Evolutionary conservation across 2,797 vertebrate genomes (phyloP).

Genomic region (Scarus forsteni): DNA sequence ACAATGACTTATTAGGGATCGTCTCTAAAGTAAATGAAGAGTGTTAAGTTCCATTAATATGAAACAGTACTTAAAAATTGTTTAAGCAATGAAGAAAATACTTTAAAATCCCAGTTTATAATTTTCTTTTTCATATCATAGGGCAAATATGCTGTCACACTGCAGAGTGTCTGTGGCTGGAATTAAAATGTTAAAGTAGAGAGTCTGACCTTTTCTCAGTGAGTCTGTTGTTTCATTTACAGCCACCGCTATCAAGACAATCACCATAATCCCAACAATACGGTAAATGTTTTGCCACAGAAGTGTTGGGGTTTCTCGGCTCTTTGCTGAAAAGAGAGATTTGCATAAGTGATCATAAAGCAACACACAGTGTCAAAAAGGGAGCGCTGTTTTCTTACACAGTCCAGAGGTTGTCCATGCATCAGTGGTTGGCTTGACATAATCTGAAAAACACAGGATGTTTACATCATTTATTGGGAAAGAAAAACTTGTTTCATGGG

Average conservation of each 20-base stretch:
- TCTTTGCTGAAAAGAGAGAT: neutral
- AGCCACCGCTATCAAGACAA: neutral
- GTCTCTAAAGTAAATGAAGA: too few relatives aligned
- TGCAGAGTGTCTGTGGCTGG: neutral
- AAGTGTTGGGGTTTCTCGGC: rapidly evolving
- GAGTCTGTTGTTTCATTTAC: rapidly evolving
- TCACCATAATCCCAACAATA: neutral
- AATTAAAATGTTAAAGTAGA: neutral
- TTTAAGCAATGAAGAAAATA: too few relatives aligned
- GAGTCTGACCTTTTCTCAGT: conserved; percentile 36
- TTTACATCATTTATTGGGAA: too few relatives aligned
- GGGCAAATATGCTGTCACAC: neutral
- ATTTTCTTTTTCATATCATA: too few relatives aligned
- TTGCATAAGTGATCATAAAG: neutral
- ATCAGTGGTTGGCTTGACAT: neutral
- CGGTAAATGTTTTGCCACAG: neutral
- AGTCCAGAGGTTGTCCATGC: neutral
- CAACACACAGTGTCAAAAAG: neutral
- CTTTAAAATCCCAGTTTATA: too few relatives aligned
- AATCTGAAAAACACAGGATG: conserved; percentile 16
- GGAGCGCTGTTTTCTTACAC: conserved; percentile 24
- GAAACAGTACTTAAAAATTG: too few relatives aligned
- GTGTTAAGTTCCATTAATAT: too few relatives aligned
- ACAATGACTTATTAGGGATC: too few relatives aligned
- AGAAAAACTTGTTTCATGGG: too few relatives aligned